Percentiles rank a stretch among this genome's conserved stretches.
phyloP scores from a whole-genome alignment of 1,140 invertebrate genomes.

The Nasonia vitripennis region DNA sequence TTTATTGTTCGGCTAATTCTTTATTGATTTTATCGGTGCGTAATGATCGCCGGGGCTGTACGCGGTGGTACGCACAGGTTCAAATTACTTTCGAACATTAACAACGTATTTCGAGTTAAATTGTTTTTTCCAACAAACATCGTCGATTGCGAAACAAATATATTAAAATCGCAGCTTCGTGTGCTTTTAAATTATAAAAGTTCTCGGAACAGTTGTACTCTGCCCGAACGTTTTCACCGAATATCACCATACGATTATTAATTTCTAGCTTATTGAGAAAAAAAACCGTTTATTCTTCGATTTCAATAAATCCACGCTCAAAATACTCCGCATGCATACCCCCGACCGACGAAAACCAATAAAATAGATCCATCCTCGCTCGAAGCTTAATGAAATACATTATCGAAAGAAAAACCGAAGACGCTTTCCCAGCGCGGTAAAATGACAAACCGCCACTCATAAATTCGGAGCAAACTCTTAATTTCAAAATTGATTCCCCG shows the following conservation, averaged over 20 bases:
- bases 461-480: conserved; percentile 43
- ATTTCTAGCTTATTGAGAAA: no score
- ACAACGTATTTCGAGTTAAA: not conserved
- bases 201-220: no score
- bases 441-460: conserved; percentile 26
- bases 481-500: conserved; percentile 45
- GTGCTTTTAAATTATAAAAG: no score
- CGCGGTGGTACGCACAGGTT: not conserved
- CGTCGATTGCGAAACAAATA: no score
- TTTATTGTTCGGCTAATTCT: conserved; percentile 13
- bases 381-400: not conserved
- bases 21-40: conserved; percentile 30
- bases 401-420: not conserved
- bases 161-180: no score
- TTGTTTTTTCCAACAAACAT: no score
- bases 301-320: not conserved
- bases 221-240: not conserved
- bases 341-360: not conserved
- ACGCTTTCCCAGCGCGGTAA: not conserved
- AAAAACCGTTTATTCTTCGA: no score
- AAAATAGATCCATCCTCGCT: not conserved
- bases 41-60: not conserved
- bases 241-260: not conserved
- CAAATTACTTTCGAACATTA: not conserved
- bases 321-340: not conserved